phyloP scores from a whole-genome alignment of 2,797 vertebrate genomes.

The Sebastes baramenuke region DNA sequence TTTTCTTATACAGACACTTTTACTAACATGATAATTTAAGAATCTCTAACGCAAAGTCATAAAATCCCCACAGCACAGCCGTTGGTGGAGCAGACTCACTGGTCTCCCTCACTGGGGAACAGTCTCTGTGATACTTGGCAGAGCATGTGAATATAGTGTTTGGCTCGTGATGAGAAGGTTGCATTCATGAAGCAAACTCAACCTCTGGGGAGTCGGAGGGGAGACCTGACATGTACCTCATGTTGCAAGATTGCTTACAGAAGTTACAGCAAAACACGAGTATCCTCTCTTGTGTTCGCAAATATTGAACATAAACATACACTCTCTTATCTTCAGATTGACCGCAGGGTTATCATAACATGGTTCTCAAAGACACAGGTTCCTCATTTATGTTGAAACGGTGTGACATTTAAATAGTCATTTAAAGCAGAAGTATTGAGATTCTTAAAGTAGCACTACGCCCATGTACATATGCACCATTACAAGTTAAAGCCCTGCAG shows the following conservation, averaged over 20 bases:
- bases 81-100: conserved; percentile 20
- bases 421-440: not conserved
- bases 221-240: conserved; percentile 47
- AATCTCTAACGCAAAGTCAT: conserved; percentile 5
- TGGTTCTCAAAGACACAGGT: not conserved
- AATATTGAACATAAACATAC: conserved; percentile 49
- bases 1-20: not conserved
- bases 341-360: conserved; percentile 18
- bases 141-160: conserved; percentile 51
- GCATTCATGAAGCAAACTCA: conserved; percentile 63
- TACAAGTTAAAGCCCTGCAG: not conserved
- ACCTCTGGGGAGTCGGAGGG: conserved; percentile 26
- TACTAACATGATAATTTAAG: conserved; percentile 22
- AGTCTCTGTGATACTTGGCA: conserved; percentile 71
- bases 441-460: not conserved
- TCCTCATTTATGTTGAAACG: conserved; percentile 9
- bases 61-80: conserved; percentile 28
- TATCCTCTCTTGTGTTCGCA: conserved; percentile 38
- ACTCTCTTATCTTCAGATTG: conserved; percentile 19
- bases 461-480: not conserved
- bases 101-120: conserved; percentile 40
- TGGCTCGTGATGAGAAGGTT: conserved; percentile 65
- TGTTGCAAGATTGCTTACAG: conserved; percentile 33
- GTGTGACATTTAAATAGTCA: not conserved
- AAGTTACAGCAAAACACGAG: conserved; percentile 21